These are phyloP conservation scores for Scaptodrosophila latifasciaeformis DNA, from an alignment of 2,888 invertebrate species.

Conservation along the genomic window DNA sequence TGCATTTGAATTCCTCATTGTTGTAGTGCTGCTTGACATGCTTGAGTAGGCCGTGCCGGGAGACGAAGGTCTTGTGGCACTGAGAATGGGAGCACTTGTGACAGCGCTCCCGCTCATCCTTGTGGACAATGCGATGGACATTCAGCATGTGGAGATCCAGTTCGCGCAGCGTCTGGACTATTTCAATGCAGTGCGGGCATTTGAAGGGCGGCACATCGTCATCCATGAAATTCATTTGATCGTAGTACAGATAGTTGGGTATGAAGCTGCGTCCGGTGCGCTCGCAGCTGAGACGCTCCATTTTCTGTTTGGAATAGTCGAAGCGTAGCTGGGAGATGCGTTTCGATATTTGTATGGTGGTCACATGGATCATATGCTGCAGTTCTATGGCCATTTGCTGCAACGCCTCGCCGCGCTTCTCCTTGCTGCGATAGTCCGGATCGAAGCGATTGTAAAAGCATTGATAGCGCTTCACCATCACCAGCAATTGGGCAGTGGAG, in stretches of 20 bases:
- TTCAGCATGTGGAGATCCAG: no score
- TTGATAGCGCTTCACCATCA: slow-evolving; percentile 63
- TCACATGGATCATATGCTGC: slow-evolving; percentile 64
- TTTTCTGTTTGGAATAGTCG: slow-evolving; percentile 70
- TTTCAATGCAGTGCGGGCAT: slow-evolving; percentile 66
- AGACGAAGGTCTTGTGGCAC: no score
- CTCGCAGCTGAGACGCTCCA: slow-evolving; percentile 61
- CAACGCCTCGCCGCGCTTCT: slow-evolving; percentile 67
- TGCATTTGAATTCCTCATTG: no score
- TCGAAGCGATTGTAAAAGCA: slow-evolving; percentile 70
- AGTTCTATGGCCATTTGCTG: slow-evolving; percentile 68
- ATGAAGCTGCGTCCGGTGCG: slow-evolving; percentile 59
- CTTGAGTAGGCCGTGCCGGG: no score
- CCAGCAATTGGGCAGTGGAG: slow-evolving; percentile 63
- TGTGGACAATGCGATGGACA: no score
- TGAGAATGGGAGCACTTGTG: no score
- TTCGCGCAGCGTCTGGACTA: slow-evolving; percentile 70
- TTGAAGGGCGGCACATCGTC: slow-evolving; percentile 70
- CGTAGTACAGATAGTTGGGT: slow-evolving; percentile 67
- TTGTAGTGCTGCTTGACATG: no score
- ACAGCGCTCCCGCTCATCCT: no score
- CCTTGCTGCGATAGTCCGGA: slow-evolving; percentile 70
- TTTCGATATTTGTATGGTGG: slow-evolving; percentile 70
- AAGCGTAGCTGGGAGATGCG: slow-evolving; percentile 70
- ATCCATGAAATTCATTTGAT: slow-evolving; percentile 69